These are phyloP conservation scores for Umimayanthus chanpuru DNA, from an alignment of 92 coral and sea anemone genomes.

Conservation along the genomic window DNA sequence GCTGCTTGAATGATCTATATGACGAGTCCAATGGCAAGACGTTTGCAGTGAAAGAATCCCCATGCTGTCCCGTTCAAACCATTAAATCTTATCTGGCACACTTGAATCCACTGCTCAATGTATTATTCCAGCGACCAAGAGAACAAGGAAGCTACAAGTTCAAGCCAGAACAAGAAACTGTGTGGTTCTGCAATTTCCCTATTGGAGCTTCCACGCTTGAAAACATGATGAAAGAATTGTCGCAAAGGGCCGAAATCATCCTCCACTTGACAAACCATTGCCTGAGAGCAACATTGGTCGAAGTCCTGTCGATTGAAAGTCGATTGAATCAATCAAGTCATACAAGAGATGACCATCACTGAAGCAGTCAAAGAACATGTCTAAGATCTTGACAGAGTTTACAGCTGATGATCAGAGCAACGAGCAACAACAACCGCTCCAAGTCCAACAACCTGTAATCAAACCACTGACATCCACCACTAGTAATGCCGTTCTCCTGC, in stretches of 20 bases:
- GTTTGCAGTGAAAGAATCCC: conserved; percentile 49
- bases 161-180: conserved; percentile 24
- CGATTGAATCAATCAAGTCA: too few relatives aligned
- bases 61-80: conserved; percentile 51
- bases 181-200: conserved; percentile 58
- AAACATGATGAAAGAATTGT: conserved; percentile 43
- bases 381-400: too few relatives aligned
- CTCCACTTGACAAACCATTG: conserved; percentile 62
- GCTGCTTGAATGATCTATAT: conserved; percentile 46
- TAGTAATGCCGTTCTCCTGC: too few relatives aligned
- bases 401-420: too few relatives aligned
- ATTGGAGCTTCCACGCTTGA: conserved; percentile 50
- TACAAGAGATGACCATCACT: too few relatives aligned
- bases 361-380: too few relatives aligned
- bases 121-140: conserved; percentile 58
- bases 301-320: conserved; percentile 56
- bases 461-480: too few relatives aligned
- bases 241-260: conserved; percentile 29
- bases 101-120: conserved; percentile 48
- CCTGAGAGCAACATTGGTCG: conserved; percentile 52
- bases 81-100: conserved; percentile 47
- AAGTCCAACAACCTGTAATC: too few relatives aligned
- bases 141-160: conserved; percentile 20
- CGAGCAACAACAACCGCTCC: too few relatives aligned
- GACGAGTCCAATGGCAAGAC: conserved; percentile 63